Evolutionary conservation across 2,888 invertebrate genomes (phyloP).

Genomic region (Orchesella flavescens): DNA sequence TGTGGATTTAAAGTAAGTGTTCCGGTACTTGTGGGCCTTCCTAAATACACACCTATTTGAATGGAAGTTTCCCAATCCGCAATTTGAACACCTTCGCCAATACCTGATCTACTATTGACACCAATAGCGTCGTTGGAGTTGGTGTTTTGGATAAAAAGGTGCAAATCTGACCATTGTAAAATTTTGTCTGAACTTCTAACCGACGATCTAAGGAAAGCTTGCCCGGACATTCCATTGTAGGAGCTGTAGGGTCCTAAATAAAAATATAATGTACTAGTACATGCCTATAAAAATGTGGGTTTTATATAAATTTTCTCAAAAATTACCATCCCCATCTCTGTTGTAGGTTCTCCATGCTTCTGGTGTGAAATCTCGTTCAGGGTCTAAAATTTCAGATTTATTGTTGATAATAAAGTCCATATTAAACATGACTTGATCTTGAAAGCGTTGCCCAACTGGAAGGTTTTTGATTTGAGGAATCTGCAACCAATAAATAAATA

Average conservation of each 20-base stretch:
- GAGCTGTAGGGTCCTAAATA: too few relatives aligned
- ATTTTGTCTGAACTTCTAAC: background rate
- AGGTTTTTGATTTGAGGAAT: constrained; percentile 11
- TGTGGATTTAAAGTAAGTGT: background rate
- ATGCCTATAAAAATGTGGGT: too few relatives aligned
- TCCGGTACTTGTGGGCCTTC: constrained; percentile 41
- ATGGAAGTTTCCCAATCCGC: background rate
- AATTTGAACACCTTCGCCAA: background rate
- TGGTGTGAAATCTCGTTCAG: constrained; percentile 32
- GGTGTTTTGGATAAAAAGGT: background rate
- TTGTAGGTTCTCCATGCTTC: constrained; percentile 26
- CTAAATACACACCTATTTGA: background rate
- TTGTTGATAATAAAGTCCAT: constrained; percentile 39
- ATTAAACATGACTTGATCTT: constrained; percentile 34
- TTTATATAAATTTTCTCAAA: background rate
- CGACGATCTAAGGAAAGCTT: background rate
- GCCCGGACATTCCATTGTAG: background rate
- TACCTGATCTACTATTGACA: too few relatives aligned
- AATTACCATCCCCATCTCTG: constrained; percentile 10
- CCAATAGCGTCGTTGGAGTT: too few relatives aligned
- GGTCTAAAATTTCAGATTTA: constrained; percentile 12
- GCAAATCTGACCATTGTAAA: background rate
- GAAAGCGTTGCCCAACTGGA: constrained; percentile 57
- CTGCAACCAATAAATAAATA: too few relatives aligned
- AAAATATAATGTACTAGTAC: background rate